A percentile compares a stretch with the other conserved stretches of the same genome.
phyloP scores from a whole-genome alignment of 1,140 invertebrate species.

The Asobara japonica region DNA sequence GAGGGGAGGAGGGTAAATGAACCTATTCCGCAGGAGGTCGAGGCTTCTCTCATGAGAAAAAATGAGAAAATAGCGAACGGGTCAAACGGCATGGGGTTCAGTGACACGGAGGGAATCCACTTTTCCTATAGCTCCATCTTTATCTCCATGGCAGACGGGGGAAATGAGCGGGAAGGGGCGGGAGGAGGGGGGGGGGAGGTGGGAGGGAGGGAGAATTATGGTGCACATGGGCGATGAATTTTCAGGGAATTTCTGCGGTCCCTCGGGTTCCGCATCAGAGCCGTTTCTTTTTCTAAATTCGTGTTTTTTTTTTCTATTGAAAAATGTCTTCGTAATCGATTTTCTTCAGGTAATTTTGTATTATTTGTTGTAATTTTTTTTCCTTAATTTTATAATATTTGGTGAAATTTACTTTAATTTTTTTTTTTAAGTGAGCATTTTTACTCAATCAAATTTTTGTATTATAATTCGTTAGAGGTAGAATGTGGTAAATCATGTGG shows the following conservation, averaged over 20 bases:
- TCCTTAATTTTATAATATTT: too few species aligned
- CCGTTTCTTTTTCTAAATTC: neutral
- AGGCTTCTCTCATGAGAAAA: conserved; percentile 58
- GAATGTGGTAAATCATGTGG: too few species aligned
- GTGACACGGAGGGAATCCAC: conserved; percentile 62
- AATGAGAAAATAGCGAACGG: conserved; percentile 51
- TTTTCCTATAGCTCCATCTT: conserved; percentile 41
- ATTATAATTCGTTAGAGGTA: too few species aligned
- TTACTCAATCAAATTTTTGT: too few species aligned
- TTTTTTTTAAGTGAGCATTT: too few species aligned
- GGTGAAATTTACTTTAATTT: too few species aligned
- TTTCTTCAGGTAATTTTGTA: too few species aligned
- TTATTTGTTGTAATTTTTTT: too few species aligned
- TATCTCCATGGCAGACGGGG: neutral
- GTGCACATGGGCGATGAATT: neutral
- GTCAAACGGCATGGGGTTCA: conserved; percentile 60
- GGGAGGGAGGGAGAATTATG: conserved; percentile 5
- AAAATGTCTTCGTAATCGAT: too few species aligned
- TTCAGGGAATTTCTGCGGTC: neutral
- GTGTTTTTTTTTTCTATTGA: neutral
- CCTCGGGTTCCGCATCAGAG: neutral
- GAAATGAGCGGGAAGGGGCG: neutral
- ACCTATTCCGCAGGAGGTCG: conserved; percentile 54
- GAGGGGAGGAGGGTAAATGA: conserved; percentile 37
- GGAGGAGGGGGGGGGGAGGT: neutral